Evolutionary conservation across 2,113 vertebrate genomes (phyloP).

Genomic region (Uria aalge): DNA sequence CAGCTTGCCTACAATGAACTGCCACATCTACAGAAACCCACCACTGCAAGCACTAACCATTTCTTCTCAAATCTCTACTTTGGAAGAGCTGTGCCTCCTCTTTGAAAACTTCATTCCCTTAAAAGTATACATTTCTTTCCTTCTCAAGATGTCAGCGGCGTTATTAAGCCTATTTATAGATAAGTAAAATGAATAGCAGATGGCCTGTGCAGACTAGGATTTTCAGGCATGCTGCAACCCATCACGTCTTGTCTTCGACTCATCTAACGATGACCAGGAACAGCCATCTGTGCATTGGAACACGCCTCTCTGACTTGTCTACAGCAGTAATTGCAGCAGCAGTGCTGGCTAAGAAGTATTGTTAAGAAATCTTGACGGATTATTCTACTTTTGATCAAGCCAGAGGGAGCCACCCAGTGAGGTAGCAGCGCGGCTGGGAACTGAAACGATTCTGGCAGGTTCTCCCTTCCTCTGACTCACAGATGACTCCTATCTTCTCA

Average conservation of each 20-base stretch:
- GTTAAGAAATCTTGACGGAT: neutral
- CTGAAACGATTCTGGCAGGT: neutral
- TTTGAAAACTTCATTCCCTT: neutral
- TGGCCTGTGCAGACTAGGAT: neutral
- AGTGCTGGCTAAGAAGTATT: neutral
- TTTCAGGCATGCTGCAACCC: neutral
- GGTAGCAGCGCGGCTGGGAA: neutral
- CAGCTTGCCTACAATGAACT: neutral
- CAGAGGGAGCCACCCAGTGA: neutral
- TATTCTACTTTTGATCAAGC: neutral
- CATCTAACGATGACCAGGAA: neutral
- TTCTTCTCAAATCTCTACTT: neutral
- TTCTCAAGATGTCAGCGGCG: neutral
- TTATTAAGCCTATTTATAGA: conserved; percentile 49
- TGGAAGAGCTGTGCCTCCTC: neutral
- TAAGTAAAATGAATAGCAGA: conserved; percentile 37
- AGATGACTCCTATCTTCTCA: neutral
- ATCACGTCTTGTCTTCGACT: neutral
- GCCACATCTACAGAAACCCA: neutral
- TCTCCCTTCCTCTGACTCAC: neutral
- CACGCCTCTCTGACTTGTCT: neutral
- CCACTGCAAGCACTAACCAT: neutral
- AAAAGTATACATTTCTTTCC: neutral
- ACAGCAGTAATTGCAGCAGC: neutral
- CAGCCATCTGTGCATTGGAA: neutral